Conservation (phyloP, 2,113 vertebrate species). For the Orycteropus afer region DNA sequence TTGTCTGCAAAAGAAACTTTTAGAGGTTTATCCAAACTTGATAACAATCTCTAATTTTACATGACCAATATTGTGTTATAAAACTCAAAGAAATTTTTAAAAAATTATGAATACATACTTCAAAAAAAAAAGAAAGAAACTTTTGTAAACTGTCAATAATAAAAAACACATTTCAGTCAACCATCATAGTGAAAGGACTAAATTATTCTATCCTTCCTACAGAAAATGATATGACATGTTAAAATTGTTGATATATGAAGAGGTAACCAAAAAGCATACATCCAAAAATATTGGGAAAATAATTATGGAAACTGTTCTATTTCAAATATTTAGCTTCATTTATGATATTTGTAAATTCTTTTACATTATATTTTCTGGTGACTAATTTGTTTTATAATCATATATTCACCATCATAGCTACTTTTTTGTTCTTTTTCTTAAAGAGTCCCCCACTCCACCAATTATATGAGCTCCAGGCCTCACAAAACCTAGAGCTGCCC, state of each 20-base stretch:
- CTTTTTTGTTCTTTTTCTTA: constrained; percentile 26
- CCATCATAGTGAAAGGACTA: neutral
- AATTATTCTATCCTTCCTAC: neutral
- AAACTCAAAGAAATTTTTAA: constrained; percentile 28
- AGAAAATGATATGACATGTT: constrained; percentile 15
- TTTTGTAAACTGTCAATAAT: neutral
- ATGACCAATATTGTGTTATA: neutral
- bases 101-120: no score
- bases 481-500: neutral
- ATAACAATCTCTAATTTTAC: neutral
- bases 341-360: neutral
- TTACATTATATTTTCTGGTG: neutral
- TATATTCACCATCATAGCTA: neutral
- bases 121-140: no score
- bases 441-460: neutral
- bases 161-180: constrained; percentile 12
- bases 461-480: neutral
- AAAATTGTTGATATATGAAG: neutral
- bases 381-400: constrained; percentile 25
- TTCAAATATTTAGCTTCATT: constrained; percentile 29
- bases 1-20: constrained; percentile 1
- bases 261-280: neutral
- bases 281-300: neutral
- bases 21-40: neutral
- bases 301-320: neutral